Conservation (phyloP, 64 coral and sea anemone genomes). For the Astreopora myriophthalma region DNA sequence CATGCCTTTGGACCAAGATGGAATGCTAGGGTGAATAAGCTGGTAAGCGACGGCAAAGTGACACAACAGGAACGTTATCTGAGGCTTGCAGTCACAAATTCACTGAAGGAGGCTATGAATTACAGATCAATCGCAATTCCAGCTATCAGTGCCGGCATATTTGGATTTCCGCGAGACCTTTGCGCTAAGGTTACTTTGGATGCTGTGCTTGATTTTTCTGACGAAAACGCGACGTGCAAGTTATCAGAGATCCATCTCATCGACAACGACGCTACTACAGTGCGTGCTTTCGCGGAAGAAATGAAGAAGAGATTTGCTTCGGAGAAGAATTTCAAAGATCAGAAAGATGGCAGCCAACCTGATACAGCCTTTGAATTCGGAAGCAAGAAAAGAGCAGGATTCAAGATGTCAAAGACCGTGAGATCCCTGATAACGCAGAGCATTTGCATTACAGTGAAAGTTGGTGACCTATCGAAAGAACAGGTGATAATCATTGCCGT, state of each 20-base stretch:
- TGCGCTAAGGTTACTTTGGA: slow-evolving; percentile 60
- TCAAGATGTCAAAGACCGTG: background rate
- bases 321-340: slow-evolving; percentile 38
- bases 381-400: background rate
- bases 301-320: slow-evolving; percentile 51
- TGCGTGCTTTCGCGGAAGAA: slow-evolving; percentile 60
- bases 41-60: background rate
- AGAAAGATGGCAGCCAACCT: background rate
- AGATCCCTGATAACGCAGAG: slow-evolving; percentile 24
- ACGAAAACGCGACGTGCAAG: background rate
- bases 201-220: slow-evolving; percentile 45
- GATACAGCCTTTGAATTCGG: background rate
- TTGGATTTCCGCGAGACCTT: slow-evolving; percentile 58
- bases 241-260: slow-evolving; percentile 80
- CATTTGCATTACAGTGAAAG: slow-evolving; percentile 46
- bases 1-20: slow-evolving; percentile 74
- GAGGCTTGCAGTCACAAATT: background rate
- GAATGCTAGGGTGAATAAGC: background rate
- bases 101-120: slow-evolving; percentile 38
- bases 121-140: slow-evolving; percentile 71
- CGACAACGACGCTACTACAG: slow-evolving; percentile 58
- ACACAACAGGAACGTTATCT: slow-evolving; percentile 17
- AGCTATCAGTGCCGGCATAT: slow-evolving; percentile 71
- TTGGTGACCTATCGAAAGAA: slow-evolving; percentile 46
- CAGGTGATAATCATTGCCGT: slow-evolving; percentile 19